These are phyloP conservation scores for Chionomys nivalis DNA, from an alignment of 2,113 vertebrate genomes.

Conservation along the genomic window DNA sequence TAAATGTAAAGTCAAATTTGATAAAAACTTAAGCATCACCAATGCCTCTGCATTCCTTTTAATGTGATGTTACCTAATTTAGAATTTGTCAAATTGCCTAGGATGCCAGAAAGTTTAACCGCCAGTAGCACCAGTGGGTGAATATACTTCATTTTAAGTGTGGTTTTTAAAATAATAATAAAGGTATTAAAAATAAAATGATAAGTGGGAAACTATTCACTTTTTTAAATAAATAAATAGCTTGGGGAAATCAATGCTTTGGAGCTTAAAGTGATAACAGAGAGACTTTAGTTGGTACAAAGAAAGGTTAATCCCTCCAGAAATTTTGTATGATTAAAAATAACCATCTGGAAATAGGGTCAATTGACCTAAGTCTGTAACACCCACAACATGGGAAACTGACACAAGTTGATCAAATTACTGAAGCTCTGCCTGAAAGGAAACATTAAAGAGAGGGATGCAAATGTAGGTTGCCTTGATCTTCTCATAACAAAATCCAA, in stretches of 20 bases:
- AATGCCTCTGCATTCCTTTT: not conserved
- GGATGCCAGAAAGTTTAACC: not conserved
- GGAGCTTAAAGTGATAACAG: not conserved
- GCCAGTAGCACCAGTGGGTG: not conserved
- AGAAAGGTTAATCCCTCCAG: fast-evolving
- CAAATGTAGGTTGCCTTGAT: not conserved
- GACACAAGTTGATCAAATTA: not conserved
- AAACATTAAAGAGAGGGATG: not conserved
- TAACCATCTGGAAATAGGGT: not conserved
- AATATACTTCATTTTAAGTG: not conserved
- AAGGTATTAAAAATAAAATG: not conserved
- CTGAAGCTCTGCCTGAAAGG: not conserved
- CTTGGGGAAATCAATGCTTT: not conserved
- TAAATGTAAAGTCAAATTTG: not conserved
- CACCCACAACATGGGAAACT: no score
- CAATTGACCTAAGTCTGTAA: no score
- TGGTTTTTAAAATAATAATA: not conserved
- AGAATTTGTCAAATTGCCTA: not conserved
- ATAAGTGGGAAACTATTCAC: not conserved
- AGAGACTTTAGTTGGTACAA: not conserved
- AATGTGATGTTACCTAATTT: not conserved
- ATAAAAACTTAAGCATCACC: not conserved
- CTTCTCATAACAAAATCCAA: not conserved
- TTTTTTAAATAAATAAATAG: not conserved
- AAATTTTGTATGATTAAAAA: not conserved